Evolutionary conservation across 2,797 vertebrate species (phyloP), one percentile per base, ranked within the genome.

Genomic region (Malurus leucopterus): DNA sequence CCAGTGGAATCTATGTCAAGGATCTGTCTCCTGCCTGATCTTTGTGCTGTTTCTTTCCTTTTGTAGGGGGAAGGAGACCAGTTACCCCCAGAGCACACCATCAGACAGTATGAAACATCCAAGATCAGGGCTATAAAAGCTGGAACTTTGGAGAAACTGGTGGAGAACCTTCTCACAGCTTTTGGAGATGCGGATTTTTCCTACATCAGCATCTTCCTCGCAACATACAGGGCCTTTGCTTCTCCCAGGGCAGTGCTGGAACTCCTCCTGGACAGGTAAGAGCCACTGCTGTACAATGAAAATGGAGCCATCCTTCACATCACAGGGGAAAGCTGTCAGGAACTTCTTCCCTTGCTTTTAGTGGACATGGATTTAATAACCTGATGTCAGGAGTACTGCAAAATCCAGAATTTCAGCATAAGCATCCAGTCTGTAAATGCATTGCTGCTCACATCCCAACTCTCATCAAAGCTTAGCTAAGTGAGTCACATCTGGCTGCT

Each of bases 51-150:
- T 91, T 92, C 14, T 81, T 86, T 92, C 78, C 54, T 84, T 88
- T 74, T 55, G 29, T 65, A 99, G 99, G 98, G 95, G 68, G 98
- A 99, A 95, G 98, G 98, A 15, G 98, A 99, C 95, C 98, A 98
- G 55, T 95, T 99, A 61, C 98, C 98, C 74, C 98, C 98, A 1
- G 99, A 98, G 80, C 98, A 99, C 92, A 99, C 98, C 0, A 97
- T 99, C 94, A 99, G 98, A 96, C 99, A 99, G 90, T 96, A 98
- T 51, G 98, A 99, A 95, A 99, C 99, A 8, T 98, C 98, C 95
- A 99, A 99, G 94, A 99, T 99, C 95, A 98, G 99, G 89, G 98
- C 98, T 40, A 99, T 99, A 83, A 98, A 99, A 15, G 98, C 99
- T 7, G 99, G 99, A 73, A 99, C 98, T 2, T 94, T 99, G 97